Evolutionary conservation across 2,797 vertebrate genomes (phyloP).

Genomic region (Menidia menidia): DNA sequence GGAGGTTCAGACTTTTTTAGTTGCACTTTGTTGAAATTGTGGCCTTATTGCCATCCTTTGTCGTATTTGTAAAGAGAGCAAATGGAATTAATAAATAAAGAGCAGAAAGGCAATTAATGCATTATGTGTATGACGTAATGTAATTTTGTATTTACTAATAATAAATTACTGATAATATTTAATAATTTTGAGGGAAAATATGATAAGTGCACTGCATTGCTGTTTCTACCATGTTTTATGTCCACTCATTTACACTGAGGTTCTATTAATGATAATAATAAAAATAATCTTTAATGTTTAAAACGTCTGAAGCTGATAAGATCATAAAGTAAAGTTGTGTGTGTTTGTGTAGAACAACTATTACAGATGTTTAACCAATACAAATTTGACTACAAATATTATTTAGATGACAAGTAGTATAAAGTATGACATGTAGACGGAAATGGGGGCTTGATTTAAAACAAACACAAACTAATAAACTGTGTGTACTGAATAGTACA

Average conservation of each 20-base stretch:
- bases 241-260: background rate
- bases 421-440: no score
- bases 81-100: conserved; percentile 29
- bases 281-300: background rate
- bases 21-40: conserved; percentile 8
- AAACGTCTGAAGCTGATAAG: background rate
- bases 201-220: background rate
- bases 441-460: no score
- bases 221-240: background rate
- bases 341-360: background rate
- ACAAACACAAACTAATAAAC: no score
- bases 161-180: no score
- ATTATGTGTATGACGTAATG: background rate
- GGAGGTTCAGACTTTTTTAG: conserved; percentile 19
- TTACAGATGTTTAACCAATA: background rate
- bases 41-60: conserved; percentile 5
- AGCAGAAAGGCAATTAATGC: conserved; percentile 23
- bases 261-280: background rate
- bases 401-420: no score
- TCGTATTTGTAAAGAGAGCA: conserved; percentile 14
- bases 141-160: background rate
- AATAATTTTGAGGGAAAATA: no score
- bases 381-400: background rate
- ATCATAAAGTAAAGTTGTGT: background rate
- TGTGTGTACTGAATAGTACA: no score